Base-by-base conservation (phyloP, 2,113 vertebrate genomes). In the Myxocyprinus asiaticus region DNA sequence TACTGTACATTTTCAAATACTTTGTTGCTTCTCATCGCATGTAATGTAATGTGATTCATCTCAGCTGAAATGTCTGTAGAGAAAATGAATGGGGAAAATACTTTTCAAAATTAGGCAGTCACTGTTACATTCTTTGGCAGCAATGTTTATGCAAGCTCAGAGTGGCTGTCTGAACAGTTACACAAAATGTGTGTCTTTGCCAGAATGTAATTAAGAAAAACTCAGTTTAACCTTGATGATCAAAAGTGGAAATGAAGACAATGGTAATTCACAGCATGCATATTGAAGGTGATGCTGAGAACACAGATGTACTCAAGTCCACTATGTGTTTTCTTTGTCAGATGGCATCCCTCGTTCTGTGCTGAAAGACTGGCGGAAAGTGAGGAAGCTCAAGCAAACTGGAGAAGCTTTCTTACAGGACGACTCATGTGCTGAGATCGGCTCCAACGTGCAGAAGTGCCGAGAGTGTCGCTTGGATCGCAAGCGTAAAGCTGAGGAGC, bases 281-380 rank as follows among this genome's bases (percentile, higher is more conserved):
- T 61, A 63, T 61, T 69, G n/a, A 61, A n/a, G 12, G 55, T 67
- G 17, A 1, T 9, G 67, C 43, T 71, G 8, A 10, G 33, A 72
- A 15, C 42, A 45, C 14, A 12, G 17, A 65, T 77, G 5, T 53
- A 67, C 15, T 65, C 4, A 73, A 6, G 6, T 53, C 42, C 43
- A 0, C 5, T 74, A 9, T 73, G 48, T 3, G 43, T 63, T 15
- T 76, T 6, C 53, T 67, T 15, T 33, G 9, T 79, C 89, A 96
- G 95, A 94, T 86, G 95, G 94, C 58, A 93, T 96, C 72, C 95
- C 95, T 88, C 94, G 94, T 83, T 96, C 95, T 5, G 94, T 96
- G 72, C 86, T 96, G 86, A 96, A 96, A 87, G 95, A 96, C 0
- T 96, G 95, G 95, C 92, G 95, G 48, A 96, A 96, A 89, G 95